Percentiles rank a stretch among this genome's conserved stretches.
Conservation (phyloP, 1,140 invertebrate species). For the Nilaparvata lugens region DNA sequence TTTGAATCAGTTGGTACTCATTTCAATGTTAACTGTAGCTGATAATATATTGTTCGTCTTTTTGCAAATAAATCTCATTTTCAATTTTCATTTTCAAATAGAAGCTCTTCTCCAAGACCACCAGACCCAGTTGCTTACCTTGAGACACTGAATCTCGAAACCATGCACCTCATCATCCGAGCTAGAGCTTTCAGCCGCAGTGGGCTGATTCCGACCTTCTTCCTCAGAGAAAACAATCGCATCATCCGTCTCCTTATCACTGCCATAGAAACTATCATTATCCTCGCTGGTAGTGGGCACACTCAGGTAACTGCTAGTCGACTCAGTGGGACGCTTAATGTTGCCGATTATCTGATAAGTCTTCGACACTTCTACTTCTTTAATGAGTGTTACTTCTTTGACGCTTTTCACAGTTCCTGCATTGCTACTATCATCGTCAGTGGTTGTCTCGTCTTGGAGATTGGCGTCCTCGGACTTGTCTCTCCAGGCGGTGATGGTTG, state of each 20-base stretch:
- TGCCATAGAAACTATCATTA: constrained; percentile 51
- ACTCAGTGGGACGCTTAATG: constrained; percentile 19
- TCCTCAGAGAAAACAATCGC: constrained; percentile 60
- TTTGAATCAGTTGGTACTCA: too few species aligned
- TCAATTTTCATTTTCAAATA: too few species aligned
- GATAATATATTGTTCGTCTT: too few species aligned
- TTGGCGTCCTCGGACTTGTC: constrained; percentile 27
- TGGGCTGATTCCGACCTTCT: constrained; percentile 38
- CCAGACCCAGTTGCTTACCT: neutral
- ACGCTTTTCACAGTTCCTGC: neutral
- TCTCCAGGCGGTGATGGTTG: constrained; percentile 26
- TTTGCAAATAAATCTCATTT: too few species aligned
- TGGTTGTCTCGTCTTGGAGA: neutral
- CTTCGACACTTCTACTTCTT: constrained; percentile 30
- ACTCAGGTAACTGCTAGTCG: constrained; percentile 26
- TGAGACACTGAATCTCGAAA: neutral
- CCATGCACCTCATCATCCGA: constrained; percentile 31
- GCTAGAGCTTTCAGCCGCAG: constrained; percentile 35
- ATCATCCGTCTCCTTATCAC: constrained; percentile 54
- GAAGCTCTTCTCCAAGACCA: too few species aligned
- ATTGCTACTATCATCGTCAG: constrained; percentile 16
- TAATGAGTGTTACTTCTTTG: constrained; percentile 28
- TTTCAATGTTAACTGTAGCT: too few species aligned
- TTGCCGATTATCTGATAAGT: constrained; percentile 29
- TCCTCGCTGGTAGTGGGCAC: constrained; percentile 33